Evolutionary conservation across 1,140 invertebrate species (phyloP).

Genomic region (Helicoverpa zea): DNA sequence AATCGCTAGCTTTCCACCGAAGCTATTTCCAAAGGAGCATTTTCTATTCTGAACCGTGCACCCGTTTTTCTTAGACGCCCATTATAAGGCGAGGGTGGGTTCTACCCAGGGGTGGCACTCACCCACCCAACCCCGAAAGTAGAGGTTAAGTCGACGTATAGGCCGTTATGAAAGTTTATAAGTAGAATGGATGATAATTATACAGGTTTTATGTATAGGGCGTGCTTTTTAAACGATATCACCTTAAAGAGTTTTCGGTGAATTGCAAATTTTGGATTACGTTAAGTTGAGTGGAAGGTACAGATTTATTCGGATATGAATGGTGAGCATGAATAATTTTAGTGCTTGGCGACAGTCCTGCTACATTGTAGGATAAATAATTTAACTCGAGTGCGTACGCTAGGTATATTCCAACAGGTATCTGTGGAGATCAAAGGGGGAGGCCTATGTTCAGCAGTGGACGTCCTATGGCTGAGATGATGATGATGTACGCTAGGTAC

Average conservation of each 20-base stretch:
- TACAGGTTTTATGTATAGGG: constrained; percentile 80
- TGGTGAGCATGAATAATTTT: constrained; percentile 23
- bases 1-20: constrained; percentile 85
- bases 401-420: no score
- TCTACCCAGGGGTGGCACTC: constrained; percentile 56
- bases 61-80: constrained; percentile 85
- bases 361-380: neutral
- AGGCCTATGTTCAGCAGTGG: no score
- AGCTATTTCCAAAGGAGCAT: constrained; percentile 85
- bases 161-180: constrained; percentile 86
- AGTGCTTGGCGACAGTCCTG: neutral
- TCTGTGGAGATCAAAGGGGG: no score
- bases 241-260: constrained; percentile 70
- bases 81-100: constrained; percentile 78
- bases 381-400: neutral
- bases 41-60: constrained; percentile 85
- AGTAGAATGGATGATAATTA: constrained; percentile 87
- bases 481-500: neutral
- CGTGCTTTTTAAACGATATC: constrained; percentile 80
- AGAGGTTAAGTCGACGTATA: constrained; percentile 86
- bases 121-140: constrained; percentile 72
- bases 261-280: constrained; percentile 60
- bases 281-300: constrained; percentile 15
- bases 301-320: constrained; percentile 40
- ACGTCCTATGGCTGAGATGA: no score